Evolutionary conservation across 1,140 invertebrate genomes (phyloP).

Genomic region (Hesperophylax magnus): DNA sequence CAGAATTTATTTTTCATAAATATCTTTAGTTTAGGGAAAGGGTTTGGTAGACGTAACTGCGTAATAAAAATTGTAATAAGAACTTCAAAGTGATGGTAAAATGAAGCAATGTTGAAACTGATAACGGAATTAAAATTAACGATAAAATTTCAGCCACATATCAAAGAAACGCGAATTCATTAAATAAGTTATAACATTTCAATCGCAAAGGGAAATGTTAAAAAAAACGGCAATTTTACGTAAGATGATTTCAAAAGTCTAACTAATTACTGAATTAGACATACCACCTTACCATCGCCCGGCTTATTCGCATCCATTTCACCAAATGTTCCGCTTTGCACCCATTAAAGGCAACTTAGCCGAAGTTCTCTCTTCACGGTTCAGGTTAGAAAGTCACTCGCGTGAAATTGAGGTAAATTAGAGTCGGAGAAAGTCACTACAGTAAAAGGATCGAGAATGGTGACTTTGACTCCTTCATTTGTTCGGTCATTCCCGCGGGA

Average conservation of each 20-base stretch:
- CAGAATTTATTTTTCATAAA: too few relatives aligned
- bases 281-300: not conserved
- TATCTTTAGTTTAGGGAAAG: too few relatives aligned
- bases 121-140: too few relatives aligned
- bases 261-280: conserved; percentile 11
- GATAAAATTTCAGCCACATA: too few relatives aligned
- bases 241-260: not conserved
- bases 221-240: not conserved
- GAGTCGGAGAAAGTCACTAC: not conserved
- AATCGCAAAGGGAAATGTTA: not conserved
- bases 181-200: too few relatives aligned
- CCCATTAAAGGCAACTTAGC: conserved; percentile 21
- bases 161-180: too few relatives aligned
- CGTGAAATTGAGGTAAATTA: conserved; percentile 39
- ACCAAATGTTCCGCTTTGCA: conserved; percentile 2
- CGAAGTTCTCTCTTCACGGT: conserved; percentile 4
- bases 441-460: not conserved
- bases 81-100: too few relatives aligned
- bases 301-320: conserved; percentile 7
- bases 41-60: too few relatives aligned
- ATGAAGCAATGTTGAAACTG: too few relatives aligned
- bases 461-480: conserved; percentile 12
- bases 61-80: too few relatives aligned
- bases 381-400: conserved; percentile 21
- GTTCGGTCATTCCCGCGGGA: conserved; percentile 26